phyloP scores from a whole-genome alignment of 1,140 invertebrate genomes.

The Micrasema longulum region DNA sequence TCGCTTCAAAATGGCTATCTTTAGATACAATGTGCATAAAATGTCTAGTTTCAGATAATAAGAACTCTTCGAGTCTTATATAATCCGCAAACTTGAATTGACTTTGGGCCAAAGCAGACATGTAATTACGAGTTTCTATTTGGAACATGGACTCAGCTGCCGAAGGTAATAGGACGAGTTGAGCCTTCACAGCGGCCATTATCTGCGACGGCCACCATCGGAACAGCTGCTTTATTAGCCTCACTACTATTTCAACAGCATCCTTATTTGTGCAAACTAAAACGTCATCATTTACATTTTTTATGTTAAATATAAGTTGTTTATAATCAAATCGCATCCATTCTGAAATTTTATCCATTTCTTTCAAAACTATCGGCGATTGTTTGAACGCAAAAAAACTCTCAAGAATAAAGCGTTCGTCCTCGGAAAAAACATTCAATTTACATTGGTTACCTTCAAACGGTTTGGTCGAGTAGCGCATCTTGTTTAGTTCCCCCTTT shows the following conservation, averaged over 20 bases:
- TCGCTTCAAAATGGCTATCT: not conserved
- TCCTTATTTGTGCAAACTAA: not conserved
- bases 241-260: not conserved
- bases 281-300: not conserved
- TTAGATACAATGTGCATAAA: not conserved
- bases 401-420: not conserved
- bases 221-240: not conserved
- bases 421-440: not conserved
- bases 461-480: not conserved
- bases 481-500: no score
- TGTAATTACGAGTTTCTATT: not conserved
- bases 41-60: not conserved
- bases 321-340: not conserved
- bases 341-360: not conserved
- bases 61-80: not conserved
- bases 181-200: not conserved
- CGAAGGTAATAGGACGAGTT: not conserved
- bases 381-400: not conserved
- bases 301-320: not conserved
- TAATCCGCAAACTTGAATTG: not conserved
- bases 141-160: not conserved
- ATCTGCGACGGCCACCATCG: constrained; percentile 4
- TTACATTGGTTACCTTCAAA: not conserved
- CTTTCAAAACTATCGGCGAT: not conserved
- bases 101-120: not conserved